A percentile compares a stretch with the other conserved stretches of the same genome.
These are phyloP conservation scores for Oligia strigilis DNA, from an alignment of 2,888 invertebrate species.

Conservation along the genomic window DNA sequence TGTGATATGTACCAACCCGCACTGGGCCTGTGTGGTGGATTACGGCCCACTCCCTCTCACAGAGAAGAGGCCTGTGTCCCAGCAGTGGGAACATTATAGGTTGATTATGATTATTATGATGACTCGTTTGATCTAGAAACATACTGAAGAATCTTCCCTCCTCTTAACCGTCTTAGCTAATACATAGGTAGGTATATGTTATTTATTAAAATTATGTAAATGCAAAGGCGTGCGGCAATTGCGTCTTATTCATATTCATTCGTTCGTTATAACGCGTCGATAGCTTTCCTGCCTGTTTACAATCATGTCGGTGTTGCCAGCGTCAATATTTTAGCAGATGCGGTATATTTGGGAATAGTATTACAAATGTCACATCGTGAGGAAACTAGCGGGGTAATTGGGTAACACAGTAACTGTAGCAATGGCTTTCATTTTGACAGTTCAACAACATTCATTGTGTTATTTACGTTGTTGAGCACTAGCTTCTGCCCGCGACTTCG, in stretches of 20 bases:
- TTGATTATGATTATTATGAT: too few species aligned
- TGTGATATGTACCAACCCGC: too few species aligned
- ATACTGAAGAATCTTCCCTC: neutral
- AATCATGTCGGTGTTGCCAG: slow-evolving; percentile 27
- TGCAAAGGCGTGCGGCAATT: slow-evolving; percentile 79
- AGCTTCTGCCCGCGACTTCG: too few species aligned
- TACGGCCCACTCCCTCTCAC: too few species aligned
- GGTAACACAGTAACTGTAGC: too few species aligned
- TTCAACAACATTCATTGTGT: too few species aligned
- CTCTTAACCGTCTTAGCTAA: neutral
- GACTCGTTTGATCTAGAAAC: neutral
- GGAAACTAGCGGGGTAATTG: too few species aligned
- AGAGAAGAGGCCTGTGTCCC: too few species aligned
- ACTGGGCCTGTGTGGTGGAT: too few species aligned
- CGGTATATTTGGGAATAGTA: slow-evolving; percentile 37
- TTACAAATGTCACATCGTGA: neutral
- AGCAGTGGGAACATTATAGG: too few species aligned
- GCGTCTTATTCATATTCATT: slow-evolving; percentile 87
- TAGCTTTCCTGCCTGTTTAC: slow-evolving; percentile 73
- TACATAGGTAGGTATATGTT: slow-evolving; percentile 19
- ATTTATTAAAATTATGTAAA: slow-evolving; percentile 80
- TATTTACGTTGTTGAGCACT: too few species aligned
- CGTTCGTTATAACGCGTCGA: slow-evolving; percentile 89
- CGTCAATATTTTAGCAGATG: slow-evolving; percentile 31
- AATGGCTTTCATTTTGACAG: too few species aligned